phyloP scores from a whole-genome alignment of 1,140 invertebrate species.

The Drosophila bipectinata region DNA sequence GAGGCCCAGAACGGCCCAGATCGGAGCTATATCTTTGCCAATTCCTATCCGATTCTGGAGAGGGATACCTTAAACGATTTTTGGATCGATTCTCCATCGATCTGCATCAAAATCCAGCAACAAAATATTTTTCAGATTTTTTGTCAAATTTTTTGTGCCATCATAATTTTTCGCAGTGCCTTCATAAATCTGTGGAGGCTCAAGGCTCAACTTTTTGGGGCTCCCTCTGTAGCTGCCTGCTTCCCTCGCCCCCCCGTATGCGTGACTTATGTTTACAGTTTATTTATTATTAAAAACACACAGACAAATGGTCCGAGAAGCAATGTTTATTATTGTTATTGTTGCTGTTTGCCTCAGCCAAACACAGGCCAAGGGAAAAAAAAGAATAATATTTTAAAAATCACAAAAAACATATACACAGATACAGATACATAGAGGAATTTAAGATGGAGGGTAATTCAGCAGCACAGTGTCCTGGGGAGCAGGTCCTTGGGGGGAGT shows the following conservation, averaged over 20 bases:
- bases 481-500: constrained; percentile 4
- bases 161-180: not conserved
- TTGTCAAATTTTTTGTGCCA: too few relatives aligned
- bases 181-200: constrained; percentile 57
- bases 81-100: too few relatives aligned
- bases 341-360: constrained; percentile 32
- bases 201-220: constrained; percentile 66
- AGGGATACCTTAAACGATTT: too few relatives aligned
- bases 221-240: constrained; percentile 14
- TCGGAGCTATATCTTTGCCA: too few relatives aligned
- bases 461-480: not conserved
- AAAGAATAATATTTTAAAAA: constrained; percentile 6
- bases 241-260: constrained; percentile 24
- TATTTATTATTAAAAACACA: constrained; percentile 80
- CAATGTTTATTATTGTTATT: constrained; percentile 39
- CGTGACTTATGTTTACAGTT: constrained; percentile 82
- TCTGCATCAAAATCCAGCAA: too few relatives aligned
- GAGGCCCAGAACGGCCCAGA: too few relatives aligned
- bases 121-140: not conserved
- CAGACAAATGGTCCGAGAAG: constrained; percentile 62
- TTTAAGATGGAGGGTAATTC: not conserved
- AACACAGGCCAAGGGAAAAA: constrained; percentile 36
- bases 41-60: too few relatives aligned
- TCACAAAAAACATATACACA: constrained; percentile 16
- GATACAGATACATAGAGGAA: constrained; percentile 10